Conservation (phyloP, 2,888 invertebrate species). For the Ptychoptera albimana region DNA sequence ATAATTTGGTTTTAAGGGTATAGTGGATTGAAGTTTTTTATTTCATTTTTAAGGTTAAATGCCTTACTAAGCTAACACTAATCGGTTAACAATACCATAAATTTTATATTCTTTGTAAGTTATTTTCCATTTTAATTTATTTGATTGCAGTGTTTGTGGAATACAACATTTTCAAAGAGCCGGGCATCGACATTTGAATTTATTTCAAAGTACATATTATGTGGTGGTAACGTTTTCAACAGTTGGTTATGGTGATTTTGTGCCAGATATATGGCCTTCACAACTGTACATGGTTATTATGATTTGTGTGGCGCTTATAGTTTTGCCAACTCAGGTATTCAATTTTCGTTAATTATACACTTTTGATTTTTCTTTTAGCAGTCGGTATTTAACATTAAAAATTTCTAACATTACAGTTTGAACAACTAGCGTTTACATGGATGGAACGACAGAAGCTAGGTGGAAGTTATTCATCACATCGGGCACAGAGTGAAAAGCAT, state of each 20-base stretch:
- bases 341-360: too few species aligned
- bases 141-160: constrained; percentile 67
- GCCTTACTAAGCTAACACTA: too few species aligned
- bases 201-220: constrained; percentile 94
- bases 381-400: too few species aligned
- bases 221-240: constrained; percentile 98
- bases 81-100: too few species aligned
- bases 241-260: constrained; percentile 93
- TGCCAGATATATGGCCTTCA: constrained; percentile 97
- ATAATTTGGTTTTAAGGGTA: too few species aligned
- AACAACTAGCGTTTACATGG: constrained; percentile 95
- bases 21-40: too few species aligned
- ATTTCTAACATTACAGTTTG: constrained; percentile 72
- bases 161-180: constrained; percentile 95
- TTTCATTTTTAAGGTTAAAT: too few species aligned
- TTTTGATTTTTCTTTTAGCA: too few species aligned
- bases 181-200: constrained; percentile 81
- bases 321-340: constrained; percentile 86
- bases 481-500: constrained; percentile 93
- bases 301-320: constrained; percentile 93
- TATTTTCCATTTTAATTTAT: constrained; percentile 2
- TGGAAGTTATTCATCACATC: constrained; percentile 88
- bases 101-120: constrained; percentile 4
- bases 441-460: constrained; percentile 96
- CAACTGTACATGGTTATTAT: constrained; percentile 96